A percentile compares a stretch with the other conserved stretches of the same genome.
These are phyloP conservation scores for Merodon equestris DNA, from an alignment of 2,888 invertebrate genomes.

Conservation along the genomic window DNA sequence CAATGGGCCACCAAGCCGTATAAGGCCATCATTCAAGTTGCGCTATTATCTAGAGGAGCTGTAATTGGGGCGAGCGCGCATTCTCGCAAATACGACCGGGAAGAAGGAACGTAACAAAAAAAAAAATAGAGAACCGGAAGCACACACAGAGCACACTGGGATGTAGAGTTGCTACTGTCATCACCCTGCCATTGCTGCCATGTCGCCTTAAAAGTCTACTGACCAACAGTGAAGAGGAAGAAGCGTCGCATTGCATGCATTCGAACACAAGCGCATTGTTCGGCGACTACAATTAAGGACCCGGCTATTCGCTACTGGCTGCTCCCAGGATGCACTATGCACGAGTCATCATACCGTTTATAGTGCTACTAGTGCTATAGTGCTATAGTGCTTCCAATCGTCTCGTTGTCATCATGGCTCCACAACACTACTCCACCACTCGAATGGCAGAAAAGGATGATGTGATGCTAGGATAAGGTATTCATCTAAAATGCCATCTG, in stretches of 20 bases:
- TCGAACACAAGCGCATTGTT: conserved; percentile 46
- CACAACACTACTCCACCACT: too few relatives aligned
- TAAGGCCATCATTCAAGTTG: conserved; percentile 54
- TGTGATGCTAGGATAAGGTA: conserved; percentile 22
- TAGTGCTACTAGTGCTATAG: too few relatives aligned
- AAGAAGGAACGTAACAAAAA: too few relatives aligned
- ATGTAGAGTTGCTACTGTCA: too few relatives aligned
- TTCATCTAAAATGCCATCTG: conserved; percentile 45
- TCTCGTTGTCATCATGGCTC: too few relatives aligned
- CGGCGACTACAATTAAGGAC: conserved; percentile 45
- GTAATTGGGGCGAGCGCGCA: conserved; percentile 43
- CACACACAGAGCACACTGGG: background rate
- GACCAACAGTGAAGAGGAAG: conserved; percentile 27
- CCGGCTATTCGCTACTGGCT: conserved; percentile 4
- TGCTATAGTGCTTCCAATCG: too few relatives aligned
- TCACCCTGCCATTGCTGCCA: conserved; percentile 1
- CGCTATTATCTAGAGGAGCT: conserved; percentile 41
- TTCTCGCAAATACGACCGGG: conserved; percentile 22
- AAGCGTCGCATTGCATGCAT: conserved; percentile 19
- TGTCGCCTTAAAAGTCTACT: conserved; percentile 8
- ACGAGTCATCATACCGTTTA: too few relatives aligned
- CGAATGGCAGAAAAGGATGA: conserved; percentile 10
- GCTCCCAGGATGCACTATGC: too few relatives aligned
- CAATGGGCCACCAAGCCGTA: conserved; percentile 45
- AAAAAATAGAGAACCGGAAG: conserved; percentile 2